Conservation (phyloP, 2,888 invertebrate genomes). For the Gibbula magus region DNA sequence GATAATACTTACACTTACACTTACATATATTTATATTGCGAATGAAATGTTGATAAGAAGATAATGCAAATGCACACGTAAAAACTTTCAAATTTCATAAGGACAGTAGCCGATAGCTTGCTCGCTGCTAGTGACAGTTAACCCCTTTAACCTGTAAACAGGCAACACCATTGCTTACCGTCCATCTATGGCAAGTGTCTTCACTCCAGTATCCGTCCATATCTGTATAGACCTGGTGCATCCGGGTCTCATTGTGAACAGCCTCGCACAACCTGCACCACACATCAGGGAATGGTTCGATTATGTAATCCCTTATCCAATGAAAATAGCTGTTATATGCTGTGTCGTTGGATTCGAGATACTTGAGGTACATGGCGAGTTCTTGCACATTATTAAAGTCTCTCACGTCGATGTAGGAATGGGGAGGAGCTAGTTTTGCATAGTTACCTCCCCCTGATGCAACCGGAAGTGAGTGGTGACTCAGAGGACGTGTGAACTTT, state of each 20-base stretch:
- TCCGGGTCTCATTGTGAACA: constrained; percentile 22
- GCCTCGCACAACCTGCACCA: constrained; percentile 26
- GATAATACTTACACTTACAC: neutral
- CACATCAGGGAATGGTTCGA: neutral
- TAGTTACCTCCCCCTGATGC: constrained; percentile 42
- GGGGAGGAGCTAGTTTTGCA: constrained; percentile 20
- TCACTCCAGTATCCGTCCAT: constrained; percentile 38
- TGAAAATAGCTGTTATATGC: constrained; percentile 33
- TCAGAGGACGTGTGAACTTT: constrained; percentile 33
- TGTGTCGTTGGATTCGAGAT: constrained; percentile 9
- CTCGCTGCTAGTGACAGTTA: no score
- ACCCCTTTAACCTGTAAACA: no score
- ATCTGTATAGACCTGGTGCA: constrained; percentile 38
- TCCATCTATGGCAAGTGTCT: constrained; percentile 39
- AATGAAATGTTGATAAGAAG: neutral
- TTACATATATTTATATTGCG: neutral
- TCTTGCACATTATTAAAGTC: constrained; percentile 26
- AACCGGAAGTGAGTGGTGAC: constrained; percentile 37
- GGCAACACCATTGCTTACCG: constrained; percentile 22
- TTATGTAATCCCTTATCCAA: constrained; percentile 24
- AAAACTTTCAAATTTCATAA: no score
- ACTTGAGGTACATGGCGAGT: constrained; percentile 17
- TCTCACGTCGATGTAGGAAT: constrained; percentile 30
- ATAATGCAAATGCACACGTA: neutral
- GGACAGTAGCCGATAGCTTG: no score